Evolutionary conservation across 1,140 invertebrate species (phyloP).

Genomic region (Reticulitermes speratus): DNA sequence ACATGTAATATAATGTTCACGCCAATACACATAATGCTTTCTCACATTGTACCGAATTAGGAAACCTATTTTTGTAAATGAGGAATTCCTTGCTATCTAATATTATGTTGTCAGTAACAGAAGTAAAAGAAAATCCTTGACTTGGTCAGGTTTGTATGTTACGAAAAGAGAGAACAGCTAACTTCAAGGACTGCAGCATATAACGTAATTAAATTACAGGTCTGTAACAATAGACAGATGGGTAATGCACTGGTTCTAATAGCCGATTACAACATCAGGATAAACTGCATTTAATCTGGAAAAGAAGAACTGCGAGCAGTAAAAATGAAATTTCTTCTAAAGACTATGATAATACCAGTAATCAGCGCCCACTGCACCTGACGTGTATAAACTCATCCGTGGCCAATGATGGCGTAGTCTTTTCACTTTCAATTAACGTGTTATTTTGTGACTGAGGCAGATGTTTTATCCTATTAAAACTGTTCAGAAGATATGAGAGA

Average conservation of each 20-base stretch:
- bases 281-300: background rate
- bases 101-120: background rate
- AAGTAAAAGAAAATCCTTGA: background rate
- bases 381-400: background rate
- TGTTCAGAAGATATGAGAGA: background rate
- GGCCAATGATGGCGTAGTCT: background rate
- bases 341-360: background rate
- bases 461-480: background rate
- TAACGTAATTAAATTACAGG: slow-evolving; percentile 3
- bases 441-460: background rate
- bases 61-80: background rate
- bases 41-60: no score
- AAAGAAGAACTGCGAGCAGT: background rate
- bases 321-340: background rate
- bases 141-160: background rate
- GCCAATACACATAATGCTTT: no score
- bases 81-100: background rate
- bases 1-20: no score
- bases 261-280: background rate
- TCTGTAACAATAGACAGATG: background rate
- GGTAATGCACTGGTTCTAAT: background rate
- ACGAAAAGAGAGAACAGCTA: background rate
- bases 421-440: no score
- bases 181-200: background rate
- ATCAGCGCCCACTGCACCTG: background rate